A percentile compares a stretch with the other conserved stretches of the same genome.
phyloP scores from a whole-genome alignment of 1,140 invertebrate genomes.

The Habropoda laboriosa region DNA sequence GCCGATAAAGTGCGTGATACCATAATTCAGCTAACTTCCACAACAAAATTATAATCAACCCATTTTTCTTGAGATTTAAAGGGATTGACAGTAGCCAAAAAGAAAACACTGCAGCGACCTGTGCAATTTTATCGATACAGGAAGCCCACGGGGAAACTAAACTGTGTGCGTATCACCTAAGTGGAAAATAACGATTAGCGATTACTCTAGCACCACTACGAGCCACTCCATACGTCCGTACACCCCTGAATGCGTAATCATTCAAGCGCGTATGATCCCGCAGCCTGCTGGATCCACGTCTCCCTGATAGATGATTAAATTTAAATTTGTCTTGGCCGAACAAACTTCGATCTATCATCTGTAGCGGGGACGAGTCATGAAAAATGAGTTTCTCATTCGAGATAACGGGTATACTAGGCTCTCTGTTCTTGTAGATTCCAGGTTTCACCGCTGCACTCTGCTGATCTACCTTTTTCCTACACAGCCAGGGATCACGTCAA shows the following conservation, averaged over 20 bases:
- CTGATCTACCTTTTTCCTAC: background rate
- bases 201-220: conserved; percentile 48
- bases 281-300: conserved; percentile 10
- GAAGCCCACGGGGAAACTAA: background rate
- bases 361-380: conserved; percentile 24
- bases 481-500: background rate
- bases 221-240: conserved; percentile 3
- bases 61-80: too few species aligned
- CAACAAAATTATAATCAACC: too few species aligned
- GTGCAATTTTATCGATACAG: too few species aligned
- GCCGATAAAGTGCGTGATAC: too few species aligned
- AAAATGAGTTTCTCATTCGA: conserved; percentile 49
- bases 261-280: conserved; percentile 37
- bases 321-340: conserved; percentile 49
- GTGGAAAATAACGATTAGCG: conserved; percentile 66
- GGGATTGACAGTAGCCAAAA: too few species aligned
- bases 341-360: conserved; percentile 44
- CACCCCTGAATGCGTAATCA: conserved; percentile 53
- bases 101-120: too few species aligned
- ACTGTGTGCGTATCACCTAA: conserved; percentile 39
- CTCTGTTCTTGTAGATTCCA: conserved; percentile 10
- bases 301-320: conserved; percentile 53
- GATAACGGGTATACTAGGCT: conserved; percentile 36
- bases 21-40: too few species aligned
- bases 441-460: background rate